Evolutionary conservation across 2,888 invertebrate genomes (phyloP), one percentile per base, ranked within the genome.

Genomic region (Deladenus siricidicola): DNA sequence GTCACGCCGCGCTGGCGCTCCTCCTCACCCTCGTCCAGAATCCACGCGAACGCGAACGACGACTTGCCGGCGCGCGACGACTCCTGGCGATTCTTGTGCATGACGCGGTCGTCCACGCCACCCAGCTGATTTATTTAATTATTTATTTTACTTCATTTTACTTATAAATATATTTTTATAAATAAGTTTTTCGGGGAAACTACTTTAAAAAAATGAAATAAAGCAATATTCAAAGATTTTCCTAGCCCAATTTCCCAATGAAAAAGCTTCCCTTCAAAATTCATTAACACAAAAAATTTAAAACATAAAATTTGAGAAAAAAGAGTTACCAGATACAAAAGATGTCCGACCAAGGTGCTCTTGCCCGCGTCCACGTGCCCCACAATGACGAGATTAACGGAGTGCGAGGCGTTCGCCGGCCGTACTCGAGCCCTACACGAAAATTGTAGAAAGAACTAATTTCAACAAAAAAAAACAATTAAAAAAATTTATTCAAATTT

Each of bases 281-380:
- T 34, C 6, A 14, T 34, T 10, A 34, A 34, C 6, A 34, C 14
- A 54, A 14, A 44, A 21, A 50, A 10, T 3, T 55, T 2, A 10
- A 23, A 4, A 23, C 30, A 56, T n/a, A n/a, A n/a, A 23, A 6
- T 10, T 26, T 53, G 39, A 28, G 2, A 23, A 57, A 10, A 24
- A 55, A 56, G 14, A 58, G n/a, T 26, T 56, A 81, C 73, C 67
- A 82, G 79, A 79, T 86, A 92, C 0, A 98, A 83, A 44, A 98
- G 80, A 75, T 92, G 88, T 0, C 98, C 98, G 88, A 98, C 90
- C n/a, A 98, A 82, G 8, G 93, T 94, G 68, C 90, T 90, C 80
- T 93, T 93, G 0, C 93, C 93, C 39, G 92, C 92, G 83, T 93
- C 98, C 1, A 99, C 98, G 83, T 98, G 98, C 29, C 85, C 98